Conservation (phyloP, 2,888 invertebrate species). For the Melipona beecheii region DNA sequence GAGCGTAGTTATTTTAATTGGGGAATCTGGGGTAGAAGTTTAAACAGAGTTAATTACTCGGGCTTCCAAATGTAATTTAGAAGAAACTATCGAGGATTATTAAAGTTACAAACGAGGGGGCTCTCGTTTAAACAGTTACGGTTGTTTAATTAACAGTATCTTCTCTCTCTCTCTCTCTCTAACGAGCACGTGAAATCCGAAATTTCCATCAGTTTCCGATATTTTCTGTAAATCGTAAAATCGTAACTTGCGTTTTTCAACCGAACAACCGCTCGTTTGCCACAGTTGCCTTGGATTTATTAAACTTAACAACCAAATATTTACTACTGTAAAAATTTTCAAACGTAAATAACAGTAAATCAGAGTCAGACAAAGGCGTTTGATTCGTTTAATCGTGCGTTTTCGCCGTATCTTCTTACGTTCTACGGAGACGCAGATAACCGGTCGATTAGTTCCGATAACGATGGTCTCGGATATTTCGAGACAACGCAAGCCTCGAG, state of each 20-base stretch:
- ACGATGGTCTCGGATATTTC: constrained; percentile 56
- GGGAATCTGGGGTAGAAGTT: background rate
- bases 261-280: background rate
- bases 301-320: too few relatives aligned
- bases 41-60: background rate
- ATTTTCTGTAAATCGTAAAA: background rate
- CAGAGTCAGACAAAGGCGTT: too few relatives aligned
- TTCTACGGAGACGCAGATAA: constrained; percentile 32
- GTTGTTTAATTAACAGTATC: background rate
- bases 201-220: background rate
- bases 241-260: background rate
- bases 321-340: too few relatives aligned
- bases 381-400: constrained; percentile 7
- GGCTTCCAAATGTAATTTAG: background rate
- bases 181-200: too few relatives aligned
- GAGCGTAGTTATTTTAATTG: background rate
- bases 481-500: constrained; percentile 48
- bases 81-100: background rate
- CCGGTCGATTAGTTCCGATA: constrained; percentile 61
- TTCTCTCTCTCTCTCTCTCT: background rate
- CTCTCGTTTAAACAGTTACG: background rate
- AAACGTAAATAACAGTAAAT: too few relatives aligned
- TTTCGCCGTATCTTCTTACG: constrained; percentile 20
- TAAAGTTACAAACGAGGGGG: background rate
- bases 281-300: too few relatives aligned